Percentiles rank a stretch among this genome's conserved stretches.
phyloP scores from a whole-genome alignment of 2,797 vertebrate species.

The Trachurus trachurus region DNA sequence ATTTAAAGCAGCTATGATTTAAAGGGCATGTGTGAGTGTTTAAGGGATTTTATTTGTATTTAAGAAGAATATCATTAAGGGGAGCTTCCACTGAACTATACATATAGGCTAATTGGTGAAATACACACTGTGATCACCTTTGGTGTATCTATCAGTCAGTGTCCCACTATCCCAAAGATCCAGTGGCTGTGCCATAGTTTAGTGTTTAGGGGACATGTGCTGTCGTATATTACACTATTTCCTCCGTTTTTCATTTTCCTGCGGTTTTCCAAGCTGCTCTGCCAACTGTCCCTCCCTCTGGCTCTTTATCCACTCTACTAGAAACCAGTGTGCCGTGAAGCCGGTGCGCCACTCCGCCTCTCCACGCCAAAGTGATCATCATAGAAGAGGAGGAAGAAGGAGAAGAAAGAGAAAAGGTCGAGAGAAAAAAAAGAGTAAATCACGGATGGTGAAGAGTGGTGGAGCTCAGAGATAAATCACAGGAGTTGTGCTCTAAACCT shows the following conservation, averaged over 20 bases:
- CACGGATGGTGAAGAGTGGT: conserved; percentile 43
- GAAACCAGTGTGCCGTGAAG: conserved; percentile 85
- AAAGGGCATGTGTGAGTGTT: background rate
- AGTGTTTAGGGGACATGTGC: conserved; percentile 1
- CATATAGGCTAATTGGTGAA: background rate
- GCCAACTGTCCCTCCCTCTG: conserved; percentile 59
- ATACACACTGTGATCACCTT: background rate
- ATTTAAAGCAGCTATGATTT: background rate
- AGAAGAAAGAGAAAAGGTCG: background rate
- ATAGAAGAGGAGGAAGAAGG: conserved; percentile 19
- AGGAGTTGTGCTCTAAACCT: conserved; percentile 48
- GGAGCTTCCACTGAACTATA: background rate
- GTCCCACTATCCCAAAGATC: background rate
- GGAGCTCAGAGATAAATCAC: conserved; percentile 63
- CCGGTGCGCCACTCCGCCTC: conserved; percentile 60
- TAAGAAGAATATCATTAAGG: background rate
- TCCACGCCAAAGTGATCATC: conserved; percentile 64
- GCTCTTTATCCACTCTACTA: conserved; percentile 86
- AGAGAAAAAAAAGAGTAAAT: conserved; percentile 47
- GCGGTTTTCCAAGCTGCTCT: conserved; percentile 42
- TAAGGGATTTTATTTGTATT: background rate
- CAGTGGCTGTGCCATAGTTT: background rate
- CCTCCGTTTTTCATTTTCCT: background rate
- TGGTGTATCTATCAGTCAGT: conserved; percentile 4
- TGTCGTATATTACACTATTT: background rate